These are phyloP conservation scores for Agrypnia vestita DNA, from an alignment of 1,140 invertebrate genomes.

Conservation along the genomic window DNA sequence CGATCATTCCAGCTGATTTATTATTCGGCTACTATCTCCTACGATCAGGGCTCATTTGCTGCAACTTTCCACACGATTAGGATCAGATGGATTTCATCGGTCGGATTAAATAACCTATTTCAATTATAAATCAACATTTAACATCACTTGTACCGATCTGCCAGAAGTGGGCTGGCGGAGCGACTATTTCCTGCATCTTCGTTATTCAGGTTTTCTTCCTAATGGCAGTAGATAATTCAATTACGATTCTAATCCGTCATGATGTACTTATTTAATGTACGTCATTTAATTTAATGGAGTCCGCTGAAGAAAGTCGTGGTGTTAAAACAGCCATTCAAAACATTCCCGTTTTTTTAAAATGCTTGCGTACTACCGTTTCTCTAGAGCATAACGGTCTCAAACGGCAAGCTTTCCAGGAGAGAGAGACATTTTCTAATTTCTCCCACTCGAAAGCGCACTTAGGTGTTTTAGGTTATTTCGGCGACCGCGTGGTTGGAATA, in stretches of 20 bases:
- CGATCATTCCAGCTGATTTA: too few relatives aligned
- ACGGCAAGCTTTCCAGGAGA: too few relatives aligned
- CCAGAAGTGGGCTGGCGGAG: background rate
- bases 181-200: conserved; percentile 8
- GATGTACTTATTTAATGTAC: background rate
- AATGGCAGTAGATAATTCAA: conserved; percentile 21
- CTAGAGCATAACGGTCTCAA: too few relatives aligned
- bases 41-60: background rate
- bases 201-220: background rate
- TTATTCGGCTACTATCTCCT: background rate
- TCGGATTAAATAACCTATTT: conserved; percentile 4
- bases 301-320: conserved; percentile 13
- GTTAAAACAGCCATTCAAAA: too few relatives aligned
- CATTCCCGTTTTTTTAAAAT: too few relatives aligned
- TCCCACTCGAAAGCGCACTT: too few relatives aligned
- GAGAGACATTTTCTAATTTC: too few relatives aligned
- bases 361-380: too few relatives aligned
- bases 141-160: background rate
- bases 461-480: too few relatives aligned
- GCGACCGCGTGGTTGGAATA: too few relatives aligned
- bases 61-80: conserved; percentile 12
- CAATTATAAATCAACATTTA: conserved; percentile 20
- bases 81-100: conserved; percentile 16
- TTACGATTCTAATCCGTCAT: background rate
- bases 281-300: background rate